Evolutionary conservation across 1,140 invertebrate species (phyloP), one percentile per base, ranked within the genome.

Genomic region (Drosophila persimilis): DNA sequence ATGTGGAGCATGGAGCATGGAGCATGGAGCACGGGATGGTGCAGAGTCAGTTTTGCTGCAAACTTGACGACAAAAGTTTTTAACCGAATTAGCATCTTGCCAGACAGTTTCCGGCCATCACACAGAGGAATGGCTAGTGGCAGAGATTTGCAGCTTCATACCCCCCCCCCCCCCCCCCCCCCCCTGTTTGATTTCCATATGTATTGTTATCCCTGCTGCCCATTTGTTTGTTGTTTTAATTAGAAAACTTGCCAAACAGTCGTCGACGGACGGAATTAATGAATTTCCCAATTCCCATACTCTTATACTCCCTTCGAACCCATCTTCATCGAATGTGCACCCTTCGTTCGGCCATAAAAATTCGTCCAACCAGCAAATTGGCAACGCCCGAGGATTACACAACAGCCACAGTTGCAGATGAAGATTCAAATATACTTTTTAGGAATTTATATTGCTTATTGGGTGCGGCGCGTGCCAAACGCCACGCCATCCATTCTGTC

Each of bases 141-240:
- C 43, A 26, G 6, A 9, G 31, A 29, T 44, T 20, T 60, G 46
- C 44, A 54, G 51, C 24, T 7, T 0, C 17, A 26, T 35, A 15
- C 7, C 43, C 24, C 39, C 17, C 39, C 64, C 17, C 39, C 64
- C 17, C 39, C 64, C 7, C 43, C 24, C 39, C 7, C 43, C 24
- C 39, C 17, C 39, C 64, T 29, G 39, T 53, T 57, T 59, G 60
- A 85, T 85, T 85, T 85, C 81, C 81, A 85, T 85, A 85, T 85
- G 83, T 78, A 85, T 85, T 85, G 81, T 78, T 56, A 51, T 57
- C 76, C 59, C 47, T 45, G 63, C 65, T 75, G 77, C 65, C 81
- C 83, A 85, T 85, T 85, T 85, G 81, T 85, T 85, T 85, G 81
- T 85, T 85, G 81, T 85, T 85, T 85, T 85, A 85, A 85, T 85